Evolutionary conservation across 2,888 invertebrate species (phyloP).

Genomic region (Steinernema scapterisci): DNA sequence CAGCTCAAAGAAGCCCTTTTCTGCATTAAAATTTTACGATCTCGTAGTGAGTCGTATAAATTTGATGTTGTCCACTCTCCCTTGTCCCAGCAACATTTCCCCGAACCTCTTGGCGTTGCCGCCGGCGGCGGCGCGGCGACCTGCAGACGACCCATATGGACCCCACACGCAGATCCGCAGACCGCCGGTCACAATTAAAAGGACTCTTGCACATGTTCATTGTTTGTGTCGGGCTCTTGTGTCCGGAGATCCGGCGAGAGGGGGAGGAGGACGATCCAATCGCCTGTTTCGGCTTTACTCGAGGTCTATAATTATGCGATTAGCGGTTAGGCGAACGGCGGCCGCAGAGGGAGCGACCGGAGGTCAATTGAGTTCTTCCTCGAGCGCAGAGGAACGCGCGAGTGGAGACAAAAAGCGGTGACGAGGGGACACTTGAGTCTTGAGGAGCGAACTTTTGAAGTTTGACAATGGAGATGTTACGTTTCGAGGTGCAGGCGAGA

Average conservation of each 20-base stretch:
- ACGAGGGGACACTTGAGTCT: neutral
- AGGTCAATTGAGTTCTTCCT: constrained; percentile 14
- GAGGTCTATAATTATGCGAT: constrained; percentile 28
- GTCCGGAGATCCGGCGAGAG: no score
- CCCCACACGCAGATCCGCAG: neutral
- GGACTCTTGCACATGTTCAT: neutral
- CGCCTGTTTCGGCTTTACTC: constrained; percentile 5
- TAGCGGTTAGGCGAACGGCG: constrained; percentile 10
- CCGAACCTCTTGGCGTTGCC: no score
- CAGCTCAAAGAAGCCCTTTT: constrained; percentile 8
- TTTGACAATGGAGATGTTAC: neutral
- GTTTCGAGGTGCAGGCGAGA: neutral
- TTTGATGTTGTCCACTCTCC: constrained; percentile 21
- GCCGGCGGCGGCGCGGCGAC: no score
- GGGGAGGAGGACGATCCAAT: neutral
- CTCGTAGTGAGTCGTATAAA: constrained; percentile 29
- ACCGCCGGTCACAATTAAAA: neutral
- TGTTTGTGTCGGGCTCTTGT: constrained; percentile 1
- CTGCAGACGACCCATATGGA: constrained; percentile 3
- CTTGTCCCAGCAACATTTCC: neutral
- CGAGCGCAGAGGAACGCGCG: neutral
- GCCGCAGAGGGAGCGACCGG: neutral
- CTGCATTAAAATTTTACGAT: constrained; percentile 28
- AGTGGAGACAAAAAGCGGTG: neutral
- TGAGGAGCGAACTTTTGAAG: neutral